Percentiles rank a stretch among this genome's conserved stretches.
Conservation (phyloP, 2,797 vertebrate genomes). For the Hyperoplus immaculatus region DNA sequence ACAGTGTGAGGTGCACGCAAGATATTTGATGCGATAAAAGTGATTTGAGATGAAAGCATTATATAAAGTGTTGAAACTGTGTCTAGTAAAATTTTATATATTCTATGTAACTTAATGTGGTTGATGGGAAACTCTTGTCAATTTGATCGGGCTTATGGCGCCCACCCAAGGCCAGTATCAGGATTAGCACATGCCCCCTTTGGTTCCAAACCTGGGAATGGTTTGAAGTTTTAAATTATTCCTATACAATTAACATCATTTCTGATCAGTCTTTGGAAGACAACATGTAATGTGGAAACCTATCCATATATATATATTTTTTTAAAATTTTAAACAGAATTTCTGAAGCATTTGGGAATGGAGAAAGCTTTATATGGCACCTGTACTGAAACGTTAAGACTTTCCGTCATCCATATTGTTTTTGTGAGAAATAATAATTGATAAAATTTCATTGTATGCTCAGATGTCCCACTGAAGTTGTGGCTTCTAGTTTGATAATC, state of each 20-base stretch:
- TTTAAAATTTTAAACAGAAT: too few relatives aligned
- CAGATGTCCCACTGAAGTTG: background rate
- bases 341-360: background rate
- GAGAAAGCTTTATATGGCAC: background rate
- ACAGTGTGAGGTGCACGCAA: background rate
- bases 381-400: background rate
- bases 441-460: background rate
- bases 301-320: too few relatives aligned
- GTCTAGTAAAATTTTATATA: background rate
- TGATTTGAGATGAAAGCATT: background rate
- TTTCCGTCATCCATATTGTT: background rate
- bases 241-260: too few relatives aligned
- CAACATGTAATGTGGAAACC: too few relatives aligned
- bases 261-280: too few relatives aligned
- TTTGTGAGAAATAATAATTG: background rate
- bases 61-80: background rate
- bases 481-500: background rate
- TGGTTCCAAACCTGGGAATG: background rate
- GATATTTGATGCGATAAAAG: background rate
- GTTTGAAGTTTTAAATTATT: background rate
- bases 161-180: conserved; percentile 36
- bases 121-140: background rate
- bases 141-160: conserved; percentile 16
- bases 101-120: background rate
- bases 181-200: conserved; percentile 17